phyloP scores from a whole-genome alignment of 2,888 invertebrate species.

The Perizoma affinitatum region DNA sequence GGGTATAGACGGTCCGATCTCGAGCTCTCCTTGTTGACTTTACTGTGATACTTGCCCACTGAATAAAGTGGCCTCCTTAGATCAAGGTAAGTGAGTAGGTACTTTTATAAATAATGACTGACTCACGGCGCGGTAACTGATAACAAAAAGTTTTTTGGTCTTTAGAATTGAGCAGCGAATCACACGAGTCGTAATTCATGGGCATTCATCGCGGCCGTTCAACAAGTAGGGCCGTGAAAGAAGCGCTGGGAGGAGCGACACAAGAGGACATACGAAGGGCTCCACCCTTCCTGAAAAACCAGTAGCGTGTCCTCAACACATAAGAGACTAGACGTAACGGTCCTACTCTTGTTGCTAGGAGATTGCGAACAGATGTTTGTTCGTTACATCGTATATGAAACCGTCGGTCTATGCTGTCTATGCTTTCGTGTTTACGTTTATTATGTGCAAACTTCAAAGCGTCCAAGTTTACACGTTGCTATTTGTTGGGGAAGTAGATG shows the following conservation, averaged over 20 bases:
- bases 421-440: constrained; percentile 45
- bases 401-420: constrained; percentile 39
- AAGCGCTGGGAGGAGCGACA: constrained; percentile 77
- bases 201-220: constrained; percentile 65
- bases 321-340: constrained; percentile 69
- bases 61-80: constrained; percentile 51
- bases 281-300: constrained; percentile 72
- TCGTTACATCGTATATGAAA: constrained; percentile 55
- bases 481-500: constrained; percentile 62
- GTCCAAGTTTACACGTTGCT: constrained; percentile 54
- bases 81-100: constrained; percentile 33
- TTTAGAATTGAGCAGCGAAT: constrained; percentile 63
- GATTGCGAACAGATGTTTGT: constrained; percentile 64
- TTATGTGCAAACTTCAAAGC: constrained; percentile 54
- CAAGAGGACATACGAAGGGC: constrained; percentile 69
- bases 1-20: constrained; percentile 53
- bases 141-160: constrained; percentile 40
- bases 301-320: constrained; percentile 70
- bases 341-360: constrained; percentile 68
- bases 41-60: constrained; percentile 52
- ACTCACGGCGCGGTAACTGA: constrained; percentile 39
- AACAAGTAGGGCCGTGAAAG: constrained; percentile 71
- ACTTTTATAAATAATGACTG: constrained; percentile 41
- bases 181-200: constrained; percentile 64
- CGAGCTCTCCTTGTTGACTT: constrained; percentile 58